Percentiles rank a stretch among this genome's conserved stretches.
These are phyloP conservation scores for Neomonachus schauinslandi DNA, from an alignment of 2,113 vertebrate species.

Conservation along the genomic window DNA sequence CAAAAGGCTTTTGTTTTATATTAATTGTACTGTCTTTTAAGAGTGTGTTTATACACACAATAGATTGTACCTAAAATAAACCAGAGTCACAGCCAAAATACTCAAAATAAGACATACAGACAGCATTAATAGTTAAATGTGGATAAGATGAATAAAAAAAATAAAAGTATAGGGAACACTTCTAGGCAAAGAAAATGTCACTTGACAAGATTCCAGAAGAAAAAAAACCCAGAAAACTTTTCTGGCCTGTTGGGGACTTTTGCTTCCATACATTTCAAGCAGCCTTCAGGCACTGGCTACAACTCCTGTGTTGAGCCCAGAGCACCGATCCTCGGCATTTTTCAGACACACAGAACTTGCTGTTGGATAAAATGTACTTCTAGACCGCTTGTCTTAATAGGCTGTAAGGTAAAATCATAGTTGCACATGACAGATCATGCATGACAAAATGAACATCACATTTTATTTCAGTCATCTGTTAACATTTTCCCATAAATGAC, in stretches of 20 bases:
- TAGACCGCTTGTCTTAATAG: background rate
- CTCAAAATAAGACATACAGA: background rate
- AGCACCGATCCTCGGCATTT: background rate
- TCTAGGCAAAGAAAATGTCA: background rate
- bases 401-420: background rate
- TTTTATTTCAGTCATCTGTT: slow-evolving; percentile 63
- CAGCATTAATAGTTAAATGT: background rate
- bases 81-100: background rate
- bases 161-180: background rate
- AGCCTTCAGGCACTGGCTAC: background rate
- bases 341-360: background rate
- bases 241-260: background rate
- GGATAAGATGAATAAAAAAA: slow-evolving; percentile 4
- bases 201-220: background rate
- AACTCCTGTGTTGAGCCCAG: background rate
- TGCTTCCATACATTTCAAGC: background rate
- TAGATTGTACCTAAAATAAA: background rate
- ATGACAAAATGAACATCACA: slow-evolving; percentile 18
- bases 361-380: background rate
- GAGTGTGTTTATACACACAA: background rate
- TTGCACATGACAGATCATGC: background rate
- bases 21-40: background rate
- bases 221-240: background rate
- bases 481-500: slow-evolving; percentile 19
- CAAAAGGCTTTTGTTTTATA: background rate